Conservation (phyloP, 2,113 vertebrate species). For the Prietella phreatophila region DNA sequence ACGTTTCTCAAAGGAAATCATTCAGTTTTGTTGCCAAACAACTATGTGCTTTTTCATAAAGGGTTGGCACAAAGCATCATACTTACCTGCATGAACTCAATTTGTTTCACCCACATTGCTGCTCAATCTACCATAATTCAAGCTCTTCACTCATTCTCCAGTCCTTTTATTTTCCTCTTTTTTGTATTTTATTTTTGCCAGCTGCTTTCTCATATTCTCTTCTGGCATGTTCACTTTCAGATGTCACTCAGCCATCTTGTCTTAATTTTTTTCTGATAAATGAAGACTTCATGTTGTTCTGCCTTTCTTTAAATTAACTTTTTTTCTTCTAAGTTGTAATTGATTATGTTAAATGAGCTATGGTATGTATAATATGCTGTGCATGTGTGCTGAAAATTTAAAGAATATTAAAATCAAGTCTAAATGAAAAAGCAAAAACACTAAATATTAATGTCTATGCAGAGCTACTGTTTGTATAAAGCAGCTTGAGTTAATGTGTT, state of each 20-base stretch:
- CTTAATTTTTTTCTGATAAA: constrained; percentile 71
- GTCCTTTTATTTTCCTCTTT: neutral
- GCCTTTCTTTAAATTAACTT: constrained; percentile 27
- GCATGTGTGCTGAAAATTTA: constrained; percentile 18
- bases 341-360: neutral
- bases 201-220: constrained; percentile 23
- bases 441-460: constrained; percentile 14
- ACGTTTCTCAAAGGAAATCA: constrained; percentile 31
- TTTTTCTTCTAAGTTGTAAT: constrained; percentile 3
- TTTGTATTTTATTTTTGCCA: neutral
- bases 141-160: neutral
- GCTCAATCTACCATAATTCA: neutral
- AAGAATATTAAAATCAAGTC: constrained; percentile 6
- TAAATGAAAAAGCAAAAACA: neutral
- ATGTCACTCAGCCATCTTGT: constrained; percentile 72
- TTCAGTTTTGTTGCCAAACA: constrained; percentile 44
- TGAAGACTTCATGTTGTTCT: constrained; percentile 67
- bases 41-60: constrained; percentile 55
- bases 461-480: constrained; percentile 13
- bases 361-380: neutral
- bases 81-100: constrained; percentile 28
- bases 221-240: constrained; percentile 49
- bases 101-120: constrained; percentile 3
- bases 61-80: constrained; percentile 46
- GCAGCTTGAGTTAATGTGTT: constrained; percentile 19